These are phyloP conservation scores for Lepidostoma basale DNA, from an alignment of 1,140 invertebrate species.

Conservation along the genomic window DNA sequence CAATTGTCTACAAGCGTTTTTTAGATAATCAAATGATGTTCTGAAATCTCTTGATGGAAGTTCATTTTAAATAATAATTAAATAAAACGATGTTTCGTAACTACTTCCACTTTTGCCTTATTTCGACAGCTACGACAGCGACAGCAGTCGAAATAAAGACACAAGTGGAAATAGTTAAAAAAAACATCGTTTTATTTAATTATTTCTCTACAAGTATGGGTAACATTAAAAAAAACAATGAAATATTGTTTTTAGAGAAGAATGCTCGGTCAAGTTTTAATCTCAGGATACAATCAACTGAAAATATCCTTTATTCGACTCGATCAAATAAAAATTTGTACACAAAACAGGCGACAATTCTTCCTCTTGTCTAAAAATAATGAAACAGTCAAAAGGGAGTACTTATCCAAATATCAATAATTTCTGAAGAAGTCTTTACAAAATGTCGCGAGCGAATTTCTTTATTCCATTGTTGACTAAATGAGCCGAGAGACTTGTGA, in stretches of 20 bases:
- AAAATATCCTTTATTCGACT: conserved; percentile 7
- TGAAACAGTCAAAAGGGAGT: conserved; percentile 10
- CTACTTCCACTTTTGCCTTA: no score
- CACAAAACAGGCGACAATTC: conserved; percentile 17
- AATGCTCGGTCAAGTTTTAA: neutral
- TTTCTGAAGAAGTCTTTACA: conserved; percentile 22
- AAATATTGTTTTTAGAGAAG: neutral
- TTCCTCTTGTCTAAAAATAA: conserved; percentile 22
- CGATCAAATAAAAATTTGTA: conserved; percentile 19
- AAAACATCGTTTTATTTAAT: no score
- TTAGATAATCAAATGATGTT: no score
- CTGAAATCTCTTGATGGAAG: no score
- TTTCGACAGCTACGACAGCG: no score
- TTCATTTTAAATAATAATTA: no score
- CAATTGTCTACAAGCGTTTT: no score
- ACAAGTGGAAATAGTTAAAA: no score
- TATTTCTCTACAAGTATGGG: no score
- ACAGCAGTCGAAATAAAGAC: no score
- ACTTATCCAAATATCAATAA: conserved; percentile 36
- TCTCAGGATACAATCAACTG: neutral
- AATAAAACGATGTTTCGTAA: no score
- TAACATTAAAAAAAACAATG: neutral
- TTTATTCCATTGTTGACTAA: conserved; percentile 18
- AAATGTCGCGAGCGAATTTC: conserved; percentile 20
- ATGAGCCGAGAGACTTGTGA: conserved; percentile 19